These are phyloP conservation scores for Pissodes strobi DNA, from an alignment of 1,140 invertebrate species.

Conservation along the genomic window DNA sequence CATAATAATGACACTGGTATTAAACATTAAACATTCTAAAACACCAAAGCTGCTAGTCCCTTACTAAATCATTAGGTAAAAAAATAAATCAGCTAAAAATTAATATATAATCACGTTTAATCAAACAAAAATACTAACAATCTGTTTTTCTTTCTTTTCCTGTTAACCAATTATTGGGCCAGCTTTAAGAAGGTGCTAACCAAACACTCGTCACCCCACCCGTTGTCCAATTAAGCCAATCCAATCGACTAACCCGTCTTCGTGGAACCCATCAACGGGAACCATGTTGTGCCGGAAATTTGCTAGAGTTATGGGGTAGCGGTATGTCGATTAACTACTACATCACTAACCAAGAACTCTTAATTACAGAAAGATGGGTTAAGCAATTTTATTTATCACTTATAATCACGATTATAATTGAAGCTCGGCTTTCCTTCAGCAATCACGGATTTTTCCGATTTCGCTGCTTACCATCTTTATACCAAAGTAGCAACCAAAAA, in stretches of 20 bases:
- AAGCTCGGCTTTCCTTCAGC: too few relatives aligned
- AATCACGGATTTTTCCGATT: not conserved
- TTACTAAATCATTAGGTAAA: slow-evolving; percentile 7
- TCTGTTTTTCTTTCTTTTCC: slow-evolving; percentile 66
- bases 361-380: not conserved
- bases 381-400: not conserved
- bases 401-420: too few relatives aligned
- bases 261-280: slow-evolving; percentile 25
- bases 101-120: slow-evolving; percentile 23
- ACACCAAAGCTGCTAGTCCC: slow-evolving; percentile 5
- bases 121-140: slow-evolving; percentile 61
- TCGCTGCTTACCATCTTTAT: too few relatives aligned
- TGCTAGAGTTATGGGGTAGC: slow-evolving; percentile 40
- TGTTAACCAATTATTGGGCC: slow-evolving; percentile 63
- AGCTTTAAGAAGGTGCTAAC: slow-evolving; percentile 58
- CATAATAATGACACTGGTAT: slow-evolving; percentile 13
- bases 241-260: slow-evolving; percentile 14
- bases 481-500: too few relatives aligned
- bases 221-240: slow-evolving; percentile 27
- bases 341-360: slow-evolving; percentile 30
- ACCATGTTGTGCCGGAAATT: slow-evolving; percentile 31
- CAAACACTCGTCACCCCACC: slow-evolving; percentile 30
- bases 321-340: slow-evolving; percentile 42
- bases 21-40: slow-evolving; percentile 10
- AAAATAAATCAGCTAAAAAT: slow-evolving; percentile 19